Evolutionary conservation across 1,140 invertebrate genomes (phyloP), one percentile per base, ranked within the genome.

Genomic region (Zophobas atratus): DNA sequence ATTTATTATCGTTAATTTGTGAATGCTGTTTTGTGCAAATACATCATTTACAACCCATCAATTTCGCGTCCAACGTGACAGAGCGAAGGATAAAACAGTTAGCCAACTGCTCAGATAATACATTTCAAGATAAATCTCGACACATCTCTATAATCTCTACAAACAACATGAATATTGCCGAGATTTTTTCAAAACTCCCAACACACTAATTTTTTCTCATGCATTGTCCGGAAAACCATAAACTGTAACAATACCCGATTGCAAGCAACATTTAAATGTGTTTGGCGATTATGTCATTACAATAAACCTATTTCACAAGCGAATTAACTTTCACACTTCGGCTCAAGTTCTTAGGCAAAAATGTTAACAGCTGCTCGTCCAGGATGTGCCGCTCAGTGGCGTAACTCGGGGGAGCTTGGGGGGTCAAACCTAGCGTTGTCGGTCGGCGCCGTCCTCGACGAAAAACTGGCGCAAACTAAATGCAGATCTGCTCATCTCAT

Each of bases 261-360:
- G 20, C 20, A 20, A 20, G 20, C 20, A 20, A 20, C 20, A 20
- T 20, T 20, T 20, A 20, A 20, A 20, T 20, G 32, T 43, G n/a
- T 63, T 39, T 38, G 20, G 60, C 60, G 60, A 38, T 67, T 67
- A 67, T 67, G 60, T 67, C 60, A 67, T 43, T 67, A 67, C 35
- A 6, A 63, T 39, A 6, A 63, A 20, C 32, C 55, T 57, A 33
- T 57, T 63, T 36, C 57, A 63, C 38, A 63, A 67, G 43, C 43
- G 43, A 67, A 67, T 67, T 67, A 36, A 67, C 60, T 67, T 67
- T 67, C 60, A 67, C 60, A 67, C 60, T 39, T 67, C 39, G 33
- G 20, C 20, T 67, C 39, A 36, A 46, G 20, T 38, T 4, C 6
- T 46, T 46, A 4, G 6, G 3, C 3, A 46, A 46, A 46, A 46